Percentiles rank a stretch among this genome's conserved stretches.
Conservation (phyloP, 1,140 invertebrate genomes). For the Drosophila arizonae region DNA sequence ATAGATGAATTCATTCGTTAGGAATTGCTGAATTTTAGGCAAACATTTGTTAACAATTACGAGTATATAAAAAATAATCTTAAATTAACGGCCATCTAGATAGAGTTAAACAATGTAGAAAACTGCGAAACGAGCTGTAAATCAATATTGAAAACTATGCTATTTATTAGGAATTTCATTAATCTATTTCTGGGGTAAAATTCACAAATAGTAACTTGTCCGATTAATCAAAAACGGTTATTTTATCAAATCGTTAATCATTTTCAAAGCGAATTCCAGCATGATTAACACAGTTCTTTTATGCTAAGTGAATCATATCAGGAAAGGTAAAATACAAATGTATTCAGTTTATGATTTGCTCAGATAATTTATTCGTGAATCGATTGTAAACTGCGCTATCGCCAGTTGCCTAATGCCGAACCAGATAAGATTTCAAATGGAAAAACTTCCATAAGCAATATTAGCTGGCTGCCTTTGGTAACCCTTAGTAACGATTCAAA, state of each 20-base stretch:
- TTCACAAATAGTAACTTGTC: too few species aligned
- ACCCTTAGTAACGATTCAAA: constrained; percentile 33
- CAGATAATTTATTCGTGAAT: constrained; percentile 16
- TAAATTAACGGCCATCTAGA: constrained; percentile 41
- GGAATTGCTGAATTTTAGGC: constrained; percentile 72
- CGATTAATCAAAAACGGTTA: too few species aligned
- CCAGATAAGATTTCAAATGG: constrained; percentile 5
- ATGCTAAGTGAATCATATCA: background rate
- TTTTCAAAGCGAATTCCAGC: background rate
- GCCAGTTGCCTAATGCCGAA: background rate
- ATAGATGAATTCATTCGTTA: constrained; percentile 60
- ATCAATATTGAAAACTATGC: too few species aligned
- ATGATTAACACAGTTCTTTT: background rate
- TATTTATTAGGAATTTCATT: too few species aligned
- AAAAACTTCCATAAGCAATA: constrained; percentile 18
- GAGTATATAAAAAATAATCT: constrained; percentile 39
- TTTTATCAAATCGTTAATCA: background rate
- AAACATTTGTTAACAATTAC: constrained; percentile 57
- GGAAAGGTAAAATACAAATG: background rate
- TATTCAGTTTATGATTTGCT: background rate
- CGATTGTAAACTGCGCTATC: constrained; percentile 4
- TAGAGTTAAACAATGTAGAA: constrained; percentile 32
- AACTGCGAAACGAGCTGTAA: constrained; percentile 39
- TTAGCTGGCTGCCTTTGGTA: background rate
- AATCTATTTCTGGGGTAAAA: too few species aligned